Percentiles rank a stretch among this genome's conserved stretches.
phyloP scores from a whole-genome alignment of 1,140 invertebrate genomes.

The Hycleus cichorii region DNA sequence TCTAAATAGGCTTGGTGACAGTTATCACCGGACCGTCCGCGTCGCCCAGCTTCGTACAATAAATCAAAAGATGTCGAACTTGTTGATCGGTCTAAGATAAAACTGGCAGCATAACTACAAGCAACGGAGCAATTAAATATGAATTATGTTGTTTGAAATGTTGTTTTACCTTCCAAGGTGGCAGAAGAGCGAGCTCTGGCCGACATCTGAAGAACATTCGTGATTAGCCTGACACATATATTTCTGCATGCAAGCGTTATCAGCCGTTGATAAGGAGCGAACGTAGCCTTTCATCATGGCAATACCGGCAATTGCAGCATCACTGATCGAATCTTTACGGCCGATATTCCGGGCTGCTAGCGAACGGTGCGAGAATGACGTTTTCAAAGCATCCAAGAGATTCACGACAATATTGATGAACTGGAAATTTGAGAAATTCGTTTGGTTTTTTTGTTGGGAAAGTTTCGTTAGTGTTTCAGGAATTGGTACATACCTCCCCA shows the following conservation, averaged over 20 bases:
- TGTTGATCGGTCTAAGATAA: constrained; percentile 64
- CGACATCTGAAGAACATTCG: constrained; percentile 76
- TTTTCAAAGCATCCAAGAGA: constrained; percentile 80
- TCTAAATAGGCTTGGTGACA: constrained; percentile 73
- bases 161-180: constrained; percentile 84
- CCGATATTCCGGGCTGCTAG: constrained; percentile 72
- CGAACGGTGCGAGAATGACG: constrained; percentile 84
- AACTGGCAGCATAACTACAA: constrained; percentile 75
- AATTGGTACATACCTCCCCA: constrained; percentile 67
- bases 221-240: constrained; percentile 82
- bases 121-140: constrained; percentile 22
- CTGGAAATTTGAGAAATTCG: constrained; percentile 44
- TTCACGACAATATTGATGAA: constrained; percentile 87
- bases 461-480: not conserved
- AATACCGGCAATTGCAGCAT: constrained; percentile 76
- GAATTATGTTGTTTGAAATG: not conserved
- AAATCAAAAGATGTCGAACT: constrained; percentile 67
- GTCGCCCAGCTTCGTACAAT: constrained; percentile 73
- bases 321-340: constrained; percentile 75
- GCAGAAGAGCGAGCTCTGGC: constrained; percentile 79
- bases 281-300: constrained; percentile 84
- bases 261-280: constrained; percentile 68
- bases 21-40: constrained; percentile 74
- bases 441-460: no score
- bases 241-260: constrained; percentile 72